Base-by-base conservation (phyloP, 1,140 invertebrate genomes). In the Armadillidium nasatum region DNA sequence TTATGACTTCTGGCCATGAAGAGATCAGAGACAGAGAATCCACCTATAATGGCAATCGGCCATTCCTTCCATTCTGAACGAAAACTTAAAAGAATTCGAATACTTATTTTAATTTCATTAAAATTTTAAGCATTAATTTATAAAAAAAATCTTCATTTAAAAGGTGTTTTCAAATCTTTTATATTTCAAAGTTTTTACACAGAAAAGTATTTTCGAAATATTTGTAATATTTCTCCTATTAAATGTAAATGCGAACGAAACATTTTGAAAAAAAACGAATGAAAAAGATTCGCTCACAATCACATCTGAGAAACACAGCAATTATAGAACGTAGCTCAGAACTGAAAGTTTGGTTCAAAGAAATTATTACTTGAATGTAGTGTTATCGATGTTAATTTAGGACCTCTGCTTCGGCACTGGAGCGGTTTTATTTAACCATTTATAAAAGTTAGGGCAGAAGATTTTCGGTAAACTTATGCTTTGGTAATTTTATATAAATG, bases 1-100 rank as follows among this genome's bases (percentile, higher is more conserved):
- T 60, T 60, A 60, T 60, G 50, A 19, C 50, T 60, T 19, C 50
- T 60, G 50, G 50, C 50, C 50, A 60, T 60, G 50, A 60, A 60
- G 19, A 60, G 50, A 60, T 60, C 50, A 60, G 50, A 60, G 50
- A 60, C 50, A 60, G 19, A 60, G 50, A 60, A 60, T 60, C 50
- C 50, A 19, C 50, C 50, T 19, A 60, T 60, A 19, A 60, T 60
- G 50, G 50, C 19, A 60, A 19, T 60, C 50, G 19, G 7, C 50
- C 50, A 13, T 60, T 60, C 50, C 19, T 19, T 60, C 50, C 50
- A 15, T 15, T 60, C 19, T 60, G 19, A 15, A 60, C 19, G 19
- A 60, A 60, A 60, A 60, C 7, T 60, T 15, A 60, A 4, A 7
- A 3, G 7, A 60, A 60, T 60, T 2, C 1, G 7, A 13, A 15